A percentile compares a stretch with the other conserved stretches of the same genome.
Conservation (phyloP, 2,888 invertebrate genomes). For the Trachelus troglodyta region DNA sequence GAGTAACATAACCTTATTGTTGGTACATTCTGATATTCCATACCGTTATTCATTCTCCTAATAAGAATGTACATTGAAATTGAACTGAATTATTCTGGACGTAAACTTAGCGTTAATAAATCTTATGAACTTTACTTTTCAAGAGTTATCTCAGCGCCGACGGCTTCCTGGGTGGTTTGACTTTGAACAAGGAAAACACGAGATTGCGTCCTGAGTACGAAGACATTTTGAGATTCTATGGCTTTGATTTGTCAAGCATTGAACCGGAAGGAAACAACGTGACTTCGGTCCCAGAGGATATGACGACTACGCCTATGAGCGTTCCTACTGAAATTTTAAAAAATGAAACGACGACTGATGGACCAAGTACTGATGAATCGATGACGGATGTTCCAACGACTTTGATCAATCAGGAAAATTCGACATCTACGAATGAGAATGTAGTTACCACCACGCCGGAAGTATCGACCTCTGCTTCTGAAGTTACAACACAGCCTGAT, state of each 20-base stretch:
- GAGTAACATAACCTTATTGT: background rate
- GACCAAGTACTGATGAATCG: background rate
- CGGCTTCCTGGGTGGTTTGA: constrained; percentile 84
- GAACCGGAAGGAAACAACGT: constrained; percentile 28
- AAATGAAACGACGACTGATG: background rate
- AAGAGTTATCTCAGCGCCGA: constrained; percentile 88
- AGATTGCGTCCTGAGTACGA: constrained; percentile 80
- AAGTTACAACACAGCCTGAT: constrained; percentile 18
- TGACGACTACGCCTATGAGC: background rate
- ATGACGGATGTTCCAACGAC: constrained; percentile 12
- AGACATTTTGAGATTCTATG: constrained; percentile 80
- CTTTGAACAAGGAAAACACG: constrained; percentile 82
- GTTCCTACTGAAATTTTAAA: background rate
- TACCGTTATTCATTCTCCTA: background rate
- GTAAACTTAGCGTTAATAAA: background rate
- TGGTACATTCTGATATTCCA: background rate
- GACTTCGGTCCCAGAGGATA: constrained; percentile 23
- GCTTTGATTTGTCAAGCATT: constrained; percentile 75
- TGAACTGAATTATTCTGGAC: background rate
- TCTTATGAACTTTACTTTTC: constrained; percentile 33
- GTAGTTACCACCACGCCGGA: constrained; percentile 42
- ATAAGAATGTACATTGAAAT: background rate
- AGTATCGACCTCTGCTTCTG: background rate
- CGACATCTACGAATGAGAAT: constrained; percentile 41
- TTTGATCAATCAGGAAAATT: constrained; percentile 12